phyloP scores from a whole-genome alignment of 2,888 invertebrate species.

The Sisyra terminalis region DNA sequence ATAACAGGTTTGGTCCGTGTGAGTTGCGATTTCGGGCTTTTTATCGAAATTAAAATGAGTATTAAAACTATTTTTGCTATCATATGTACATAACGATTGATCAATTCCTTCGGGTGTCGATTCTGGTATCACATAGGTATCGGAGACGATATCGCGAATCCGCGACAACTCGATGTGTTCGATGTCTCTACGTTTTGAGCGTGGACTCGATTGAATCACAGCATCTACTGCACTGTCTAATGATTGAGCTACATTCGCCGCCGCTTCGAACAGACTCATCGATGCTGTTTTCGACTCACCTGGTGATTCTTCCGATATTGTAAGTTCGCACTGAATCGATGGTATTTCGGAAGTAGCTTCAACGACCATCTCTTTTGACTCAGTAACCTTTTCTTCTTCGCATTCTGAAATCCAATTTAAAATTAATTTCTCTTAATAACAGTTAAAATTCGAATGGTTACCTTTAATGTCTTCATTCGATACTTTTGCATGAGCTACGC shows the following conservation, averaged over 20 bases:
- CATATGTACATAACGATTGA: constrained; percentile 1
- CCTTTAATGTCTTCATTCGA: too few species aligned
- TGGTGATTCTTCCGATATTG: constrained; percentile 5
- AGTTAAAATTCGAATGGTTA: too few species aligned
- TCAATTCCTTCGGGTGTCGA: too few species aligned
- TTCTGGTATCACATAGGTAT: too few species aligned
- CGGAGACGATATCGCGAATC: constrained; percentile 6
- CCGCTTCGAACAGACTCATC: constrained; percentile 42
- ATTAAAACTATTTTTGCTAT: background rate
- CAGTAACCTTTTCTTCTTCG: too few species aligned
- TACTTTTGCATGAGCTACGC: too few species aligned
- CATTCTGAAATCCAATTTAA: too few species aligned
- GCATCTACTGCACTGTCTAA: constrained; percentile 52
- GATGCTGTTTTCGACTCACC: constrained; percentile 21
- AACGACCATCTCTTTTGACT: too few species aligned
- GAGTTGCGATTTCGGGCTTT: background rate
- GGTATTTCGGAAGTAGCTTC: too few species aligned
- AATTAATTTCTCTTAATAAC: too few species aligned
- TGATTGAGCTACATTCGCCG: constrained; percentile 45
- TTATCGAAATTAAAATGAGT: constrained; percentile 7
- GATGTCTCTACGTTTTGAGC: constrained; percentile 32
- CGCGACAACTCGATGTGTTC: constrained; percentile 27
- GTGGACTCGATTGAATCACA: constrained; percentile 44
- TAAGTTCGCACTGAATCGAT: too few species aligned
- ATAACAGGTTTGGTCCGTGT: constrained; percentile 24